These are phyloP conservation scores for Loripinus fragilis DNA, from an alignment of 2,888 invertebrate genomes.

Conservation along the genomic window DNA sequence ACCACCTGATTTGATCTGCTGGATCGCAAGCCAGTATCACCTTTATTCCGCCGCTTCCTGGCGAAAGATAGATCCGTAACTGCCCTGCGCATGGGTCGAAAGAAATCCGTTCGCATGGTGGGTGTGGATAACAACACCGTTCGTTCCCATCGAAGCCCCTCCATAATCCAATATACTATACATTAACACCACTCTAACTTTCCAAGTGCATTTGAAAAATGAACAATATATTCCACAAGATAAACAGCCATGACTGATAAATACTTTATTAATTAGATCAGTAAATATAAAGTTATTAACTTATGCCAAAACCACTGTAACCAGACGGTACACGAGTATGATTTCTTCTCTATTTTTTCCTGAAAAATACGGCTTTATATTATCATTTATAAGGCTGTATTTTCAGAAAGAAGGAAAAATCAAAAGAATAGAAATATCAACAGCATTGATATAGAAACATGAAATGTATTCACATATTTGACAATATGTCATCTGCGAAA, in stretches of 20 bases:
- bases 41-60: conserved; percentile 42
- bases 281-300: no score
- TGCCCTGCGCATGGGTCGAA: conserved; percentile 48
- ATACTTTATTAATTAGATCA: background rate
- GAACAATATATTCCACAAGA: no score
- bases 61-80: conserved; percentile 46
- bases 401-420: no score
- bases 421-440: no score
- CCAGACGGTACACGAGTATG: no score
- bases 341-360: no score
- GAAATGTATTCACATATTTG: no score
- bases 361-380: no score
- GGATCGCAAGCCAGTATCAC: conserved; percentile 26
- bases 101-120: conserved; percentile 42
- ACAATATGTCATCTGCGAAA: no score
- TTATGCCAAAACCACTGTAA: no score
- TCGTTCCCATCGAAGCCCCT: conserved; percentile 52
- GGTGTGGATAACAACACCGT: conserved; percentile 34
- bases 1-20: conserved; percentile 23
- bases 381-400: no score
- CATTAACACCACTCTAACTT: background rate
- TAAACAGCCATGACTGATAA: background rate
- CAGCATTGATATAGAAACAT: no score
- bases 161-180: conserved; percentile 32
- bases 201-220: background rate